Conservation (phyloP, 2,797 vertebrate species). For the Girardinus metallicus region DNA sequence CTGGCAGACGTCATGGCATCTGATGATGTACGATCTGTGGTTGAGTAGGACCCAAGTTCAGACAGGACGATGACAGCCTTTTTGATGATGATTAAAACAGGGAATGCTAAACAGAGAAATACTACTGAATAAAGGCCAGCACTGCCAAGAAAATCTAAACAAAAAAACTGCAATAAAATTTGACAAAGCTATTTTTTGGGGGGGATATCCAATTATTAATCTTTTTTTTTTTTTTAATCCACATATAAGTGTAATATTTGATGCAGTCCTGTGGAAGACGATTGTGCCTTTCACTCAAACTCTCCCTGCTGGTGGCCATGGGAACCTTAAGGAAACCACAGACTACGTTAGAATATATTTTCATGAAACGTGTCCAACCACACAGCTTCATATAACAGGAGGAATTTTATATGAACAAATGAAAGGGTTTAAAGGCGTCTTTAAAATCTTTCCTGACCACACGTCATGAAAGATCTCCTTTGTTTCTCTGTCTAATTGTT, state of each 20-base stretch:
- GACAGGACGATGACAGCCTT: not conserved
- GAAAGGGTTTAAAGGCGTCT: conserved; percentile 67
- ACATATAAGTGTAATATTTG: not conserved
- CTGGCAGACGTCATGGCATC: not conserved
- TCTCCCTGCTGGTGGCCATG: conserved; percentile 25
- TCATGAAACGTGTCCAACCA: conserved; percentile 53
- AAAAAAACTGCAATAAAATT: not conserved
- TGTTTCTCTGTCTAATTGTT: conserved; percentile 73
- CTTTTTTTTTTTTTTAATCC: not conserved
- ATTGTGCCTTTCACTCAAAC: conserved; percentile 14
- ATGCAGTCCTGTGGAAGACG: conserved; percentile 18
- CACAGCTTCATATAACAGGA: conserved; percentile 62
- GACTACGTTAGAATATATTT: conserved; percentile 60
- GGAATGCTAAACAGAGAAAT: not conserved
- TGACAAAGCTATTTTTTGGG: not conserved
- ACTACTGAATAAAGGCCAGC: no score
- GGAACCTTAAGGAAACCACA: conserved; percentile 51
- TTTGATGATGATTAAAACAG: not conserved
- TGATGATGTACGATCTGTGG: not conserved
- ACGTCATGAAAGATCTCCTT: conserved; percentile 69
- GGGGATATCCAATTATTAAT: not conserved
- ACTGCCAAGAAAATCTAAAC: no score
- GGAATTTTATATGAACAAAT: conserved; percentile 68
- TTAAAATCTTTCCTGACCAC: conserved; percentile 67
- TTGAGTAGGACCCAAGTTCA: not conserved